These are phyloP conservation scores for Lypha dubia DNA, from an alignment of 2,888 invertebrate species.

Conservation along the genomic window DNA sequence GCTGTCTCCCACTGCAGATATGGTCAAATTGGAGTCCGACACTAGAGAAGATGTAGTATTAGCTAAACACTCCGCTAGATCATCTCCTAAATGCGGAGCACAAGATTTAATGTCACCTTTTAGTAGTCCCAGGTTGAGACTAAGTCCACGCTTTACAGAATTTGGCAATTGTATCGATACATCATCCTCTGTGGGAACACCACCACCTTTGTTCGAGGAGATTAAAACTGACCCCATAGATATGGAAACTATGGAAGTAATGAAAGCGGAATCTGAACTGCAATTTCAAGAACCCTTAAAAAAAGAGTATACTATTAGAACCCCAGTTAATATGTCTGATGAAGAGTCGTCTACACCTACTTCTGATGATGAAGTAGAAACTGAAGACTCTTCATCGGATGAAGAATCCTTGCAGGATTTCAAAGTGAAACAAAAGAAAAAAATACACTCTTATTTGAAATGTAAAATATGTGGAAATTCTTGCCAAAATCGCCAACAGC, in stretches of 20 bases:
- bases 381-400: slow-evolving; percentile 65
- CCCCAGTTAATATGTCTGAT: slow-evolving; percentile 50
- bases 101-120: slow-evolving; percentile 65
- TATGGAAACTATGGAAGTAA: slow-evolving; percentile 73
- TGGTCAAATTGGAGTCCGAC: slow-evolving; percentile 49
- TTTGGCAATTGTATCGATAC: slow-evolving; percentile 71
- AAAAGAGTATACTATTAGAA: slow-evolving; percentile 57
- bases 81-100: slow-evolving; percentile 66
- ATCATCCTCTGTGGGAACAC: slow-evolving; percentile 72
- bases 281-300: slow-evolving; percentile 57
- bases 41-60: slow-evolving; percentile 63
- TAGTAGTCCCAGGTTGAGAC: slow-evolving; percentile 68
- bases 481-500: slow-evolving; percentile 69
- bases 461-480: slow-evolving; percentile 72
- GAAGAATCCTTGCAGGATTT: slow-evolving; percentile 59
- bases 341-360: slow-evolving; percentile 72
- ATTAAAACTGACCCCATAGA: slow-evolving; percentile 75
- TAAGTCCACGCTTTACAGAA: slow-evolving; percentile 70
- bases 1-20: slow-evolving; percentile 65
- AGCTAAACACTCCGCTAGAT: slow-evolving; percentile 63
- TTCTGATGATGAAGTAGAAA: slow-evolving; percentile 67
- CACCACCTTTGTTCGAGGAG: slow-evolving; percentile 74
- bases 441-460: slow-evolving; percentile 60
- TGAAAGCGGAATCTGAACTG: slow-evolving; percentile 72
- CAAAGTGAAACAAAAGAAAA: slow-evolving; percentile 61